Evolutionary conservation across 2,113 vertebrate species (phyloP).

Genomic region (Albula glossodonta): DNA sequence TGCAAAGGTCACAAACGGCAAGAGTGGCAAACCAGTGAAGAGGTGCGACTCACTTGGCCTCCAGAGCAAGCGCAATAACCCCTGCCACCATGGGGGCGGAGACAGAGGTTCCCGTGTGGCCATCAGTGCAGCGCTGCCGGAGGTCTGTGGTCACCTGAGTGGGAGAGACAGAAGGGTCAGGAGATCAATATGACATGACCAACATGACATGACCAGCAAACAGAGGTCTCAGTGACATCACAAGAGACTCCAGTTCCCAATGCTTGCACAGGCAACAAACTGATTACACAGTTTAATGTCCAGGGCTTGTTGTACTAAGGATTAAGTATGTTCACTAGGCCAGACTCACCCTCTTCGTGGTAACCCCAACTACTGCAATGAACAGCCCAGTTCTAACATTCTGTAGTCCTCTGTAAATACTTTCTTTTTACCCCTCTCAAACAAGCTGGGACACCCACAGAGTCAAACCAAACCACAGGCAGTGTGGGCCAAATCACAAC

Average conservation of each 20-base stretch:
- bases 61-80: conserved; percentile 82
- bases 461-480: conserved; percentile 24
- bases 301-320: background rate
- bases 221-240: background rate
- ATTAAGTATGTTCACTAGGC: background rate
- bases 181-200: background rate
- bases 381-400: background rate
- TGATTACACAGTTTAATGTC: conserved; percentile 5
- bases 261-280: background rate
- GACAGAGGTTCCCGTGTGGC: conserved; percentile 85
- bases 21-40: background rate
- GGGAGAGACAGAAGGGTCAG: background rate
- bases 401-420: conserved; percentile 37
- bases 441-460: conserved; percentile 33
- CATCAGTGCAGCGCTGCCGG: conserved; percentile 77
- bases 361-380: background rate
- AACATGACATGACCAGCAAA: background rate
- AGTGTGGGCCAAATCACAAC: background rate
- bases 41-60: conserved; percentile 81
- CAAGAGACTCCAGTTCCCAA: background rate
- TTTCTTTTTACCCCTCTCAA: conserved; percentile 13
- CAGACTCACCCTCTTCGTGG: background rate
- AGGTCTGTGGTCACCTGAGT: conserved; percentile 85
- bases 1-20: background rate
- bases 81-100: conserved; percentile 84